Evolutionary conservation across 1,140 invertebrate genomes (phyloP), one percentile per base, ranked within the genome.

Genomic region (Aplysia californica): DNA sequence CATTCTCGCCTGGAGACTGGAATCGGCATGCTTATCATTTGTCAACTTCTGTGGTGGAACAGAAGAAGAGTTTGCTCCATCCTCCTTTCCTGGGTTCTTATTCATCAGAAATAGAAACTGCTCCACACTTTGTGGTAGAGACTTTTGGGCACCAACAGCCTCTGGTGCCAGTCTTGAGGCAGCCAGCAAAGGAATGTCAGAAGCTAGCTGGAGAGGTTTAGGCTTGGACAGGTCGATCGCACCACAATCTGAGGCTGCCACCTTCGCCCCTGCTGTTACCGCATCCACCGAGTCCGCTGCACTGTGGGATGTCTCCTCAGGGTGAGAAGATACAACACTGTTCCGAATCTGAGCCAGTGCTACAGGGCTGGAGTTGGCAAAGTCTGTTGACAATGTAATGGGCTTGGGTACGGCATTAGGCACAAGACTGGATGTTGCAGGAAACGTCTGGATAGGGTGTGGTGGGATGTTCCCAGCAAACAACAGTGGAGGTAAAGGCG

Each of bases 151-250:
- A 61, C 58, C 58, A 18, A 26, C 10, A 26, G 58, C 29, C 26
- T 26, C 6, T 26, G 6, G 29, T 10, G 15, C 10, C 18, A 61
- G 29, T 26, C 6, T 20, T 6, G 10, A 6, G 18, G 18, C 33
- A n/a, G 36, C 1, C 4, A 1, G 3, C n/a, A 20, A 31, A 23
- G 70, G 70, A 61, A 64, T 61, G n/a, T 61, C 33, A 35, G 68
- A 10, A 36, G 10, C 36, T 4, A 36, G 1, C 29, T 39, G 6
- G 4, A 64, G 21, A 35, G 35, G 31, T 35, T 75, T 75, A 5
- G 72, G 72, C 23, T 75, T 75, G 20, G 72, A 65, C 29, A 75
- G 33, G 56, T 75, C 72, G 1, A 75, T 75, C 35, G 72, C 72
- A 50, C 72, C 72, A 75, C 72, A 75, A 23, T 75, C 41, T 50